Base-by-base conservation (phyloP, 1,140 invertebrate genomes). In the Medauroidea extradentata region DNA sequence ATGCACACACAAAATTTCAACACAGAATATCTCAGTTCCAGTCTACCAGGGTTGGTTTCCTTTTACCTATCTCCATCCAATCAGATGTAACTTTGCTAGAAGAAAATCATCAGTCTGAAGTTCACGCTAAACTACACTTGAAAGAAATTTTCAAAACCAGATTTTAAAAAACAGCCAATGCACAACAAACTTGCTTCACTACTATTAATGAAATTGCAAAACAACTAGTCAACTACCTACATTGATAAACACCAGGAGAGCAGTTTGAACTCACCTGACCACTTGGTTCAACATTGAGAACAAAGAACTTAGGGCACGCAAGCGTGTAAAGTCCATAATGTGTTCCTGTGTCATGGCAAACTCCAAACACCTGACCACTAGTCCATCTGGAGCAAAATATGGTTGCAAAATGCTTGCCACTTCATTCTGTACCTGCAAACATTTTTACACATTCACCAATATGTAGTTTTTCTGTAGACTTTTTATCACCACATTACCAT, bases 261-360 rank as follows among this genome's bases (percentile, higher is more conserved):
- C 42, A 16, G 42, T 0, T 44, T 5, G 42, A 46, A 61, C 34
- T 61, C 73, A 85, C 78, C 88, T 80, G 8, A 91, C 88, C 7
- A 89, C 85, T 72, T 99, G 93, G 75, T 99, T 99, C 1, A 99
- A 75, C 94, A 99, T 98, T 0, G 96, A 98, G 72, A 99, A 99
- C 4, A 99, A 79, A 0, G 96, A 96, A 41, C 90, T 93, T 0
- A 99, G 78, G 7, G 98, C 96, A 48, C 98, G 79, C 60, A 99
- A 81, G 23, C 94, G 80, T 0, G 97, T 99, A 71, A 98, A 98
- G 75, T 99, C 96, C 98, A 99, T 99, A 43, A 99, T 95, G 72
- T 99, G 98, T 68, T 99, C 97, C 67, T 95, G 90, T 29, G 84
- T 85, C 67, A 87, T 85, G 1, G 94, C 91, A 73, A 90, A 96